Percentiles rank a stretch among this genome's conserved stretches.
Evolutionary conservation across 2,797 vertebrate species (phyloP).

Genomic region (Enteromius treurensis): DNA sequence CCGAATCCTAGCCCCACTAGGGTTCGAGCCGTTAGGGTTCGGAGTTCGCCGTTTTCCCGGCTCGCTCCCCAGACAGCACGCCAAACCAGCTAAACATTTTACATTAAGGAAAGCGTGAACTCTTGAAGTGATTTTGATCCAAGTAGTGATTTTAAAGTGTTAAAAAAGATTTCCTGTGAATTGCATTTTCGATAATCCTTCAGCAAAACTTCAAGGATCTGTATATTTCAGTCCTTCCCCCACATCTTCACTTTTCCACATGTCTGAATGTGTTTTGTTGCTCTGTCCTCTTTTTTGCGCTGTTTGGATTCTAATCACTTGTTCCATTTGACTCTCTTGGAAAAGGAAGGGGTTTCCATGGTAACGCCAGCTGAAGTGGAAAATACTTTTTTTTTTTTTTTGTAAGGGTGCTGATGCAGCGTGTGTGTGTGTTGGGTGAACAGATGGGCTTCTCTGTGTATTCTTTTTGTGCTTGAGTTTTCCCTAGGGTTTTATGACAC

Average conservation of each 20-base stretch:
- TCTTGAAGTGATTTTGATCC: too few species aligned
- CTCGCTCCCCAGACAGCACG: too few species aligned
- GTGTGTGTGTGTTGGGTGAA: background rate
- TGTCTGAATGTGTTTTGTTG: conserved; percentile 13
- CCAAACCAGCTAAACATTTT: too few species aligned
- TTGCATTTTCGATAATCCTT: background rate
- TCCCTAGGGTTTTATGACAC: background rate
- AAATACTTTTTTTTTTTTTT: background rate
- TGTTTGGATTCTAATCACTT: conserved; percentile 25
- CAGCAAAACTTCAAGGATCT: background rate
- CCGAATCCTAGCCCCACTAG: too few species aligned
- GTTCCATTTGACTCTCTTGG: conserved; percentile 19
- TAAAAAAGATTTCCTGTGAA: conserved; percentile 16
- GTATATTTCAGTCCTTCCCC: background rate
- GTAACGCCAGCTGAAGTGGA: conserved; percentile 32
- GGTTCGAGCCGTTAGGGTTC: too few species aligned
- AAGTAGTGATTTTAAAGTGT: background rate
- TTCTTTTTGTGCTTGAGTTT: conserved; percentile 7
- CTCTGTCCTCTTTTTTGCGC: background rate
- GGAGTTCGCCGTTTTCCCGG: too few species aligned
- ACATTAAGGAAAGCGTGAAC: too few species aligned
- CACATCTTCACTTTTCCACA: background rate
- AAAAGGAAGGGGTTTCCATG: conserved; percentile 16
- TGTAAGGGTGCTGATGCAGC: background rate
- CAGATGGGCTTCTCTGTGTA: conserved; percentile 24